Percentiles rank a stretch among this genome's conserved stretches.
Evolutionary conservation across 2,113 vertebrate genomes (phyloP).

Genomic region (Ifrita kowaldi): DNA sequence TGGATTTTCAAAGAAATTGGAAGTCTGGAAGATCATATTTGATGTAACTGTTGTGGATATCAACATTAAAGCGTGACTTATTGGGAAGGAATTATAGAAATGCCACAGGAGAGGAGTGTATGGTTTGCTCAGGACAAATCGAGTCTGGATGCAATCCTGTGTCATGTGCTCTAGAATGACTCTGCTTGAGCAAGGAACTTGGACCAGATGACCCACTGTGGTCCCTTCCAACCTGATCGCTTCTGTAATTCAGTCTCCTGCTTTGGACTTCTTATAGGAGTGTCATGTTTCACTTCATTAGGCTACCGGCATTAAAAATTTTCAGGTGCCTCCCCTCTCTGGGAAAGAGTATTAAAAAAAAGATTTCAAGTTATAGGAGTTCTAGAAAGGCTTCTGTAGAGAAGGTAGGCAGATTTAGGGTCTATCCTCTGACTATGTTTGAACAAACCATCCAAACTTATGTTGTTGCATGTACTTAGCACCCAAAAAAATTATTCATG

Average conservation of each 20-base stretch:
- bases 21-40: not conserved
- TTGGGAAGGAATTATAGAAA: not conserved
- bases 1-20: not conserved
- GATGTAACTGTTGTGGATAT: not conserved
- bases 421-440: not conserved
- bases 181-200: not conserved
- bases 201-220: not conserved
- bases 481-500: not conserved
- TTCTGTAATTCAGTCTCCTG: not conserved
- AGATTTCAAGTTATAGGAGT: not conserved
- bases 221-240: not conserved
- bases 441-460: not conserved
- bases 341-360: not conserved
- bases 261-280: not conserved
- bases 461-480: not conserved
- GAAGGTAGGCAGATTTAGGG: not conserved
- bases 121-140: not conserved
- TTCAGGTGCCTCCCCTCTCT: not conserved
- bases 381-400: not conserved
- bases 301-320: not conserved
- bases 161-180: not conserved
- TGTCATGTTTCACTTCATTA: not conserved
- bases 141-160: not conserved
- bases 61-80: not conserved
- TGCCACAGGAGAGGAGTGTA: too few relatives aligned